Conservation (phyloP, 2,113 vertebrate species). For the Notiomystis cincta region DNA sequence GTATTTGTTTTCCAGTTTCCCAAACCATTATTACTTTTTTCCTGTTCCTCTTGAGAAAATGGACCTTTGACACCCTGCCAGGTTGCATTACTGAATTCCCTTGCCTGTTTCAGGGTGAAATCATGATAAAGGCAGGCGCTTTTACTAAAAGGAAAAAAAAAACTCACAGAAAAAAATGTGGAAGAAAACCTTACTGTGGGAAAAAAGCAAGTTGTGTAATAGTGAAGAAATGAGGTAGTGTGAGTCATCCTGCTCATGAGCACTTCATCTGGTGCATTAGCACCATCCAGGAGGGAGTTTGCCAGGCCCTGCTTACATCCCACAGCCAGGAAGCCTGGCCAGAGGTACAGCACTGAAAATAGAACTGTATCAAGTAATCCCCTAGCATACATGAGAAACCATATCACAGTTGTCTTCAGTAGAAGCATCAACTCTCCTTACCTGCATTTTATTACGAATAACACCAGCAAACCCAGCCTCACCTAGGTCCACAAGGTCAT, state of each 20-base stretch:
- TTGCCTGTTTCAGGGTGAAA: neutral
- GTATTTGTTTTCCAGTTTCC: conserved; percentile 28
- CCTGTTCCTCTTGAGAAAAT: conserved; percentile 56
- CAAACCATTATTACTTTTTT: conserved; percentile 54
- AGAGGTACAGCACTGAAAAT: neutral
- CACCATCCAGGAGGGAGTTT: neutral
- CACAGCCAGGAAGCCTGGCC: neutral
- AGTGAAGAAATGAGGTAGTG: conserved; percentile 1
- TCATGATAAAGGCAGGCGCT: neutral
- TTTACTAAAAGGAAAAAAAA: neutral
- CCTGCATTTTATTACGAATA: rapidly evolving
- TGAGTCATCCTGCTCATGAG: conserved; percentile 30
- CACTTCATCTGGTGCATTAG: neutral
- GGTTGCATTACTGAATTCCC: neutral
- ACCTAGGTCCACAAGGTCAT: neutral
- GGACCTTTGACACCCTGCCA: conserved; percentile 49
- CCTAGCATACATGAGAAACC: neutral
- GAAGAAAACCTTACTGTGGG: neutral
- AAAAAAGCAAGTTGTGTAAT: conserved; percentile 1
- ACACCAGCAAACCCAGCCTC: neutral
- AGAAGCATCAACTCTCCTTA: neutral
- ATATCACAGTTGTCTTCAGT: neutral
- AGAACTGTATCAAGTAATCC: neutral
- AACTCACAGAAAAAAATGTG: neutral
- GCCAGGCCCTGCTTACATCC: neutral